Percentiles rank a stretch among this genome's conserved stretches.
phyloP scores from a whole-genome alignment of 1,140 invertebrate species.

The Bilobella aurantiaca region DNA sequence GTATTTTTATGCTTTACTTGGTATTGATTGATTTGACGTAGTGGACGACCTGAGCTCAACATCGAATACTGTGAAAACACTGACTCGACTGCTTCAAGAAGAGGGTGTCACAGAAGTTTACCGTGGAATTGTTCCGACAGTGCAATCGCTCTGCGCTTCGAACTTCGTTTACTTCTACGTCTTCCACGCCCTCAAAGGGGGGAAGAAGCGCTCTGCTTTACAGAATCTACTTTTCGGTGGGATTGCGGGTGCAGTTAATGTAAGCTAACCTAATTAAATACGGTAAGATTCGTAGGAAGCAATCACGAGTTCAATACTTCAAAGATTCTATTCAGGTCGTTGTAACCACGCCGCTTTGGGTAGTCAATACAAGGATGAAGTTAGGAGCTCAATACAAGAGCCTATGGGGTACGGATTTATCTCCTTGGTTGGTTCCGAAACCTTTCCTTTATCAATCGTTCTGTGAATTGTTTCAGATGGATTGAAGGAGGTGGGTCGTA shows the following conservation, averaged over 20 bases:
- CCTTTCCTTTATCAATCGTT: neutral
- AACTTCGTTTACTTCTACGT: conserved; percentile 90
- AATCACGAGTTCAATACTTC: no score
- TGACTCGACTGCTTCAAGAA: conserved; percentile 52
- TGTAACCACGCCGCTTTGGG: conserved; percentile 76
- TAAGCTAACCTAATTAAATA: neutral
- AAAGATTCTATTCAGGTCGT: conserved; percentile 43
- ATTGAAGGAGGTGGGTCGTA: conserved; percentile 54
- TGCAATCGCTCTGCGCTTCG: conserved; percentile 70
- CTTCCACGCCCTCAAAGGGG: conserved; percentile 67
- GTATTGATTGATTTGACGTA: conserved; percentile 36
- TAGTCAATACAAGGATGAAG: conserved; percentile 77
- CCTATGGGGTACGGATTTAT: neutral
- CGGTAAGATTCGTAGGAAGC: no score
- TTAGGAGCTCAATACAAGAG: conserved; percentile 41
- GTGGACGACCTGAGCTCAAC: conserved; percentile 55
- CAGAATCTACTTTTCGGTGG: conserved; percentile 68
- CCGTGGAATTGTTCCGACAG: conserved; percentile 65
- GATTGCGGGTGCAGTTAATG: conserved; percentile 52
- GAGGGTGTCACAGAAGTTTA: conserved; percentile 68
- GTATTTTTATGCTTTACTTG: conserved; percentile 4
- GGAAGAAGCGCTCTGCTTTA: conserved; percentile 48
- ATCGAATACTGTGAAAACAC: conserved; percentile 48
- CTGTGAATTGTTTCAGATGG: conserved; percentile 47
- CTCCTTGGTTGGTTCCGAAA: neutral